These are phyloP conservation scores for Litoditis marina DNA, from an alignment of 2,888 invertebrate species.

Conservation along the genomic window DNA sequence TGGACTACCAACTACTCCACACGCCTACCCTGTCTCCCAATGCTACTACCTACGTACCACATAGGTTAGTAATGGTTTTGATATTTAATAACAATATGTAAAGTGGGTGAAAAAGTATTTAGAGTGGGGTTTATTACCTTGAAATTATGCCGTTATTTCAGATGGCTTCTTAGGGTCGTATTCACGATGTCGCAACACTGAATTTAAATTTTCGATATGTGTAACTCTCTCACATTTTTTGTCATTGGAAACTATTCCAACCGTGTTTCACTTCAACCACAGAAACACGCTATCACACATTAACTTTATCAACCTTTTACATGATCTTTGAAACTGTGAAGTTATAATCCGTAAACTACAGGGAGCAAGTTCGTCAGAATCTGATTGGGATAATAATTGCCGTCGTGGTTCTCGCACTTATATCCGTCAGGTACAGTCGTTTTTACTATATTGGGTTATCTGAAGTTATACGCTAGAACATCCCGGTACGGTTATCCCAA, in stretches of 20 bases:
- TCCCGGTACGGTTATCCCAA: too few species aligned
- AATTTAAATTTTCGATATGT: too few species aligned
- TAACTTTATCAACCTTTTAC: not conserved
- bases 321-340: not conserved
- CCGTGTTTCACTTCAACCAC: too few species aligned
- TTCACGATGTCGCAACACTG: too few species aligned
- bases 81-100: conserved; percentile 1
- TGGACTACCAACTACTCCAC: conserved; percentile 25
- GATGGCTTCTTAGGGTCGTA: too few species aligned
- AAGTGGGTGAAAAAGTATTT: not conserved
- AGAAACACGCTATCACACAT: not conserved
- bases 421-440: conserved; percentile 16
- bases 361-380: conserved; percentile 18
- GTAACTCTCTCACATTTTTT: too few species aligned
- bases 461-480: too few species aligned
- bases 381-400: conserved; percentile 25
- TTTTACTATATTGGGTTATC: not conserved
- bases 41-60: conserved; percentile 10
- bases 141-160: too few species aligned
- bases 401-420: conserved; percentile 17
- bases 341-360: not conserved
- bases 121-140: not conserved
- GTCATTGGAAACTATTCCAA: too few species aligned
- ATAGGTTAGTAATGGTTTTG: conserved; percentile 1
- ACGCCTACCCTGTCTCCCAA: conserved; percentile 15